phyloP scores from a whole-genome alignment of 2,113 vertebrate species.

The Arothron firmamentum region DNA sequence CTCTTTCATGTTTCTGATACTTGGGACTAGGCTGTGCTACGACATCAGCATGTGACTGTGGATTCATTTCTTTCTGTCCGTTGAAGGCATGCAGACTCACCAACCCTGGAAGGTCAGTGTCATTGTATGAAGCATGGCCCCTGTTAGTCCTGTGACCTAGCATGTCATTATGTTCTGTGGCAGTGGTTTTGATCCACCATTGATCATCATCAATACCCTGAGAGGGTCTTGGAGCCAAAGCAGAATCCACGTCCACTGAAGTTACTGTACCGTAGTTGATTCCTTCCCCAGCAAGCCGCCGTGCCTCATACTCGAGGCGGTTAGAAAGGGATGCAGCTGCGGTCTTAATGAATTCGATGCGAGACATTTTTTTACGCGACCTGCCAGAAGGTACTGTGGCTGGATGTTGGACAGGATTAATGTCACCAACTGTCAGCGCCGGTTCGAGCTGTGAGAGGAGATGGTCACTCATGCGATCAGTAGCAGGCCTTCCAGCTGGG shows the following conservation, averaged over 20 bases:
- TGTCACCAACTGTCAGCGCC: constrained; percentile 54
- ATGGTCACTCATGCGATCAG: constrained; percentile 54
- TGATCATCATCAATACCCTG: constrained; percentile 55
- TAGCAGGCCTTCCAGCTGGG: constrained; percentile 53
- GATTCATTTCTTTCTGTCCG: constrained; percentile 72
- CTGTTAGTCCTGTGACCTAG: constrained; percentile 53
- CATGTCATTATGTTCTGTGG: constrained; percentile 68
- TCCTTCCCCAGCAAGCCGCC: constrained; percentile 81
- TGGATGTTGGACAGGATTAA: constrained; percentile 42
- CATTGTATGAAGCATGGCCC: constrained; percentile 76
- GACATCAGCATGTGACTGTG: constrained; percentile 33
- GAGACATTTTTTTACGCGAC: constrained; percentile 77
- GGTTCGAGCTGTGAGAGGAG: constrained; percentile 80
- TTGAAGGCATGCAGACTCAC: constrained; percentile 80
- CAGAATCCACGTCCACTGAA: constrained; percentile 57
- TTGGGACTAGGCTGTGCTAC: constrained; percentile 40
- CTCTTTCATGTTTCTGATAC: constrained; percentile 56
- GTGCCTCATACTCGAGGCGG: constrained; percentile 90
- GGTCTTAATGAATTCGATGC: constrained; percentile 89
- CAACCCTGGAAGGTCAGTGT: constrained; percentile 76
- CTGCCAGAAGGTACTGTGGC: constrained; percentile 54
- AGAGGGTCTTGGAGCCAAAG: constrained; percentile 40
- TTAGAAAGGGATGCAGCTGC: constrained; percentile 90
- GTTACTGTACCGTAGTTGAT: constrained; percentile 76
- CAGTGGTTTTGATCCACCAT: constrained; percentile 66